Conservation (phyloP, 2,888 invertebrate species). For the Trileptium ribeirensis region DNA sequence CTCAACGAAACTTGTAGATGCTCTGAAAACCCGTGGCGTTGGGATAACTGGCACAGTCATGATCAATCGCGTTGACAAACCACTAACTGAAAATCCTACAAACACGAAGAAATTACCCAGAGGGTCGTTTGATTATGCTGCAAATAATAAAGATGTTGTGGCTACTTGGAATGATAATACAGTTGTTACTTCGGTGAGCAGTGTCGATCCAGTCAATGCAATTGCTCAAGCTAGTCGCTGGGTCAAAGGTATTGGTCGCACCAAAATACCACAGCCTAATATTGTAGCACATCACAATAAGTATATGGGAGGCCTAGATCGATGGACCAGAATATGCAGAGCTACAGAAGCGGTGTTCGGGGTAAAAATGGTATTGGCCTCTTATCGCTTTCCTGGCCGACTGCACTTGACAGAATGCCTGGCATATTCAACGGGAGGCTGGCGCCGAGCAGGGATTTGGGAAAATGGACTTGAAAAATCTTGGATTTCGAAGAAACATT, state of each 20-base stretch:
- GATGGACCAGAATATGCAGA: conserved; percentile 25
- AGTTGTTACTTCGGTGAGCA: neutral
- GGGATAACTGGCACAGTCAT: conserved; percentile 40
- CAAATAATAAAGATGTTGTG: neutral
- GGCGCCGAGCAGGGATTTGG: neutral
- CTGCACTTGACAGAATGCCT: conserved; percentile 18
- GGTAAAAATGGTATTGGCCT: conserved; percentile 20
- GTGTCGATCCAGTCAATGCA: neutral
- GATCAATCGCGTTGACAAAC: neutral
- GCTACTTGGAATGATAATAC: conserved; percentile 3
- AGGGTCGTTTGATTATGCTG: neutral
- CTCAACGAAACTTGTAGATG: conserved; percentile 35
- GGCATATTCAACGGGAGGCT: conserved; percentile 13
- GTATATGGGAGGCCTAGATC: conserved; percentile 21
- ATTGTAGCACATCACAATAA: conserved; percentile 12
- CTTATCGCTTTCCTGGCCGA: neutral
- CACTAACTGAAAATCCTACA: neutral
- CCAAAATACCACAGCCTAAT: neutral
- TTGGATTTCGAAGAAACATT: neutral
- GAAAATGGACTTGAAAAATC: neutral
- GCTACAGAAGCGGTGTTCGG: conserved; percentile 21
- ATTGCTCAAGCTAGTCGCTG: neutral
- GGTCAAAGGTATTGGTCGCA: neutral
- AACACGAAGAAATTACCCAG: neutral
- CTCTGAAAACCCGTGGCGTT: conserved; percentile 33